Conservation (phyloP, 1,140 invertebrate genomes). For the honey bee (Apis mellifera) region DNA sequence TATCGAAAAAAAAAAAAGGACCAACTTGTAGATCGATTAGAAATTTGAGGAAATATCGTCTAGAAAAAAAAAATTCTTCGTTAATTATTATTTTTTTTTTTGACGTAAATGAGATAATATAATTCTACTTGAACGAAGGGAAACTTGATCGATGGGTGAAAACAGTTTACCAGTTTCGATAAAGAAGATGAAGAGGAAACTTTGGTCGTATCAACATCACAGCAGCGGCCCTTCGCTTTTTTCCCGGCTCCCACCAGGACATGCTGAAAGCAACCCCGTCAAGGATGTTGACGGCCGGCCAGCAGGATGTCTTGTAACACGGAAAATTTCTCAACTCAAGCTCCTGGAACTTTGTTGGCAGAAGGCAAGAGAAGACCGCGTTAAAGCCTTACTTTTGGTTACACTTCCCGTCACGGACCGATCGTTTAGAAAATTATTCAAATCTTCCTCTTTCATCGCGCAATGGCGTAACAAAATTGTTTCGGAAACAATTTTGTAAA, state of each 20-base stretch:
- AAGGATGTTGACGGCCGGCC: constrained; percentile 45
- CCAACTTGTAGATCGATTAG: not conserved
- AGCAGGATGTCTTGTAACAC: constrained; percentile 39
- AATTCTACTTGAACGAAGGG: not conserved
- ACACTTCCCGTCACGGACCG: constrained; percentile 51
- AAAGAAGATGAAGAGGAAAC: not conserved
- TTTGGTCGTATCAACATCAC: constrained; percentile 33
- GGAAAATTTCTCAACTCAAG: constrained; percentile 25
- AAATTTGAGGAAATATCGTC: too few species aligned
- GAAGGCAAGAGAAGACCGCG: constrained; percentile 27
- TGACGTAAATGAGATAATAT: not conserved
- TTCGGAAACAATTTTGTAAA: not conserved
- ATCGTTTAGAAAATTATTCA: constrained; percentile 9
- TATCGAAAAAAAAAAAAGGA: too few species aligned
- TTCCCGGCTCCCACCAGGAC: constrained; percentile 9
- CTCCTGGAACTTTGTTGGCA: constrained; percentile 16
- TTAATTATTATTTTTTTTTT: too few species aligned
- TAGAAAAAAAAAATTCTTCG: too few species aligned
- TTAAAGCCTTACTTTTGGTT: constrained; percentile 50
- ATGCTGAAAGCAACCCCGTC: constrained; percentile 46
- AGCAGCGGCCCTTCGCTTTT: constrained; percentile 38
- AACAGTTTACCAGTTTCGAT: not conserved
- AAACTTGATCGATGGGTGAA: not conserved
- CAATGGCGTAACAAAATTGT: constrained; percentile 20
- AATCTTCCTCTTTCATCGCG: constrained; percentile 4